Percentiles rank a stretch among this genome's conserved stretches.
phyloP scores from a whole-genome alignment of 2,113 vertebrate genomes.

The Centropristis striata region DNA sequence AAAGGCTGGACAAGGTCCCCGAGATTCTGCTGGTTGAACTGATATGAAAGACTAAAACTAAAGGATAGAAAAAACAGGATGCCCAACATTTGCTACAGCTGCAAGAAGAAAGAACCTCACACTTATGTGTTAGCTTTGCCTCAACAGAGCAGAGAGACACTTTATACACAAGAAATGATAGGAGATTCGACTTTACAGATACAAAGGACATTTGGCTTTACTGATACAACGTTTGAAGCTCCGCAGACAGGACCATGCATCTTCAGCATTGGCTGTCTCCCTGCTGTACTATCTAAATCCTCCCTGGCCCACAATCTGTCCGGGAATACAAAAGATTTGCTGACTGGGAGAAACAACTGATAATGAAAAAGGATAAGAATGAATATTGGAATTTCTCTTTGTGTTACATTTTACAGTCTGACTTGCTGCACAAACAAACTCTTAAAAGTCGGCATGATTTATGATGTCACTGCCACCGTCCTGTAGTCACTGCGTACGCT shows the following conservation, averaged over 20 bases:
- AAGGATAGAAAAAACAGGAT: constrained; percentile 11
- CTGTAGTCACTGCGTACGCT: constrained; percentile 22
- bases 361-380: constrained; percentile 60
- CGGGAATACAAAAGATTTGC: constrained; percentile 54
- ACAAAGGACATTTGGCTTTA: constrained; percentile 23
- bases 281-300: constrained; percentile 59
- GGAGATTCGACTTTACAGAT: constrained; percentile 31
- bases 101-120: constrained; percentile 20
- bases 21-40: background rate
- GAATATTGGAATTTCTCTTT: constrained; percentile 52
- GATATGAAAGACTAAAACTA: constrained; percentile 14
- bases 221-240: constrained; percentile 52
- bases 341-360: constrained; percentile 50
- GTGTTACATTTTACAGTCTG: constrained; percentile 36
- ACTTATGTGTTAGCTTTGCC: constrained; percentile 1
- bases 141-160: constrained; percentile 14
- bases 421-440: constrained; percentile 36
- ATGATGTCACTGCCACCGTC: constrained; percentile 45
- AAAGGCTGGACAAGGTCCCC: constrained; percentile 19
- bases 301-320: constrained; percentile 46
- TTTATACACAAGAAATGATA: constrained; percentile 10
- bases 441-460: constrained; percentile 38
- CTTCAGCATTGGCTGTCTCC: constrained; percentile 54
- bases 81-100: constrained; percentile 19
- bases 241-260: constrained; percentile 53